These are phyloP conservation scores for Akabosia matsudoensis DNA, from an alignment of 1,140 invertebrate species.

Conservation along the genomic window DNA sequence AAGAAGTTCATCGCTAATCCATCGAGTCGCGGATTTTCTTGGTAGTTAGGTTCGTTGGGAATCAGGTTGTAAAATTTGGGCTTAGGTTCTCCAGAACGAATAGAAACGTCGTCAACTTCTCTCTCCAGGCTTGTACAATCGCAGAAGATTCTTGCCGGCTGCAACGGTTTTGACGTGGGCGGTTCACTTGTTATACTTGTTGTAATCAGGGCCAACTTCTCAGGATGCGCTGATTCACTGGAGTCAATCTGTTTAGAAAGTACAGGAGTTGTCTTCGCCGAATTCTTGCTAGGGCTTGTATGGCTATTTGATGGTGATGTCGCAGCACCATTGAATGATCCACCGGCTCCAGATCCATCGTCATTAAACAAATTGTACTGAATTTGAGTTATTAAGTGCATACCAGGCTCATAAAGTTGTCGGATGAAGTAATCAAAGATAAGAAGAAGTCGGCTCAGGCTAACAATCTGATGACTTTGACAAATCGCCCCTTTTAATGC, in stretches of 20 bases:
- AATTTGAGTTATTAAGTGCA: constrained; percentile 43
- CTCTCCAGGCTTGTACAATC: constrained; percentile 55
- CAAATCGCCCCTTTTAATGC: constrained; percentile 38
- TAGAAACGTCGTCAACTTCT: neutral
- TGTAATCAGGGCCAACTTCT: constrained; percentile 54
- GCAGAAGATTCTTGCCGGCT: constrained; percentile 64
- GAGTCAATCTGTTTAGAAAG: neutral
- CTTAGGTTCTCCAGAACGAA: constrained; percentile 67
- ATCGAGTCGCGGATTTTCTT: constrained; percentile 74
- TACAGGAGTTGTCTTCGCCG: neutral
- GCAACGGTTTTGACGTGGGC: constrained; percentile 36
- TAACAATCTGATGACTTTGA: constrained; percentile 60
- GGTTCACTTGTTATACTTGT: constrained; percentile 48
- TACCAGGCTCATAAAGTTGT: constrained; percentile 76
- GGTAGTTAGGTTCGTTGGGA: constrained; percentile 70
- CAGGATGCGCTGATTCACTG: constrained; percentile 36
- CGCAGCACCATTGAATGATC: neutral
- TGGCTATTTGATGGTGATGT: constrained; percentile 11
- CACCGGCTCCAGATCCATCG: neutral
- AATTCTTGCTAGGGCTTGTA: neutral
- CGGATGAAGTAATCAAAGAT: constrained; percentile 94
- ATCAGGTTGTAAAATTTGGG: constrained; percentile 84
- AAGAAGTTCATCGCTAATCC: constrained; percentile 63
- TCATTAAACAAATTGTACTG: constrained; percentile 47
- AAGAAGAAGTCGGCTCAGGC: constrained; percentile 76